phyloP scores from a whole-genome alignment of 35 echinoderm and acorn worm species.

The Ophiothrix spiculata region DNA sequence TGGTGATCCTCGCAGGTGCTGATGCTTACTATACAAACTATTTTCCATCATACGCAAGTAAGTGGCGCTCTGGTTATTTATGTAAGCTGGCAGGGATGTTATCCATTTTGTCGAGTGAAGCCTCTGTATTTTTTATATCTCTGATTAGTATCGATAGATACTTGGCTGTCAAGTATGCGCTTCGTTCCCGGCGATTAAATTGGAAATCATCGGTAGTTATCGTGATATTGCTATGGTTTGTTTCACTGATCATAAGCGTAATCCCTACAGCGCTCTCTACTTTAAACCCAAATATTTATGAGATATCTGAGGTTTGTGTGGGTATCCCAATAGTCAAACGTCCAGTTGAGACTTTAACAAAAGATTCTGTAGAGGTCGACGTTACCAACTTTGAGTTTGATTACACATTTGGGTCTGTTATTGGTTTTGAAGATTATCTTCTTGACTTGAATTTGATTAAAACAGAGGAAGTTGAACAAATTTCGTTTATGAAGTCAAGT shows the following conservation, averaged over 20 bases:
- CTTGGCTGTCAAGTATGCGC: conserved; percentile 31
- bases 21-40: background rate
- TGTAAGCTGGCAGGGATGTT: background rate
- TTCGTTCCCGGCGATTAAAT: conserved; percentile 3
- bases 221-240: background rate
- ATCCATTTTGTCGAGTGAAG: background rate
- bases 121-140: too few species aligned
- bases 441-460: background rate
- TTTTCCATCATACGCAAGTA: background rate
- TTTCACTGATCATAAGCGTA: background rate
- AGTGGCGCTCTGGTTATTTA: background rate
- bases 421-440: background rate
- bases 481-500: conserved; percentile 5
- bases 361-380: background rate
- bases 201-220: background rate
- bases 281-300: background rate
- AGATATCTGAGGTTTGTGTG: conserved; percentile 9
- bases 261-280: background rate
- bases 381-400: background rate
- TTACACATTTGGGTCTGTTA: background rate
- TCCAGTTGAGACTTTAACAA: background rate
- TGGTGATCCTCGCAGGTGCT: background rate
- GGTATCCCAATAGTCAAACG: conserved; percentile 22
- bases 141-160: conserved; percentile 44
- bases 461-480: background rate